Conservation (phyloP, 2,888 invertebrate species). For the Athrips mouffetella region DNA sequence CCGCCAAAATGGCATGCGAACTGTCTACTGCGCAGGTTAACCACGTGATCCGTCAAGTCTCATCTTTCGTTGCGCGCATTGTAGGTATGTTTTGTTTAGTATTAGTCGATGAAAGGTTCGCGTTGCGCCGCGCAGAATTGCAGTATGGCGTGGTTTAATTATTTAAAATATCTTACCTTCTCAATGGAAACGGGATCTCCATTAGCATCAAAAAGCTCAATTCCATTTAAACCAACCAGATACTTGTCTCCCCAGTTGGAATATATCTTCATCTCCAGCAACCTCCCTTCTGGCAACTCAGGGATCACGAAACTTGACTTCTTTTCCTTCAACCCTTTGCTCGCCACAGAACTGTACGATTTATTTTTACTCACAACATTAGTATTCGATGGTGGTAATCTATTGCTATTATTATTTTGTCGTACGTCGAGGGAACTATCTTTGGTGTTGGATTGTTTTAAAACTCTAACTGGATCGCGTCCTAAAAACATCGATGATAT, state of each 20-base stretch:
- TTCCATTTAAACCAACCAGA: slow-evolving; percentile 87
- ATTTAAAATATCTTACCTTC: slow-evolving; percentile 66
- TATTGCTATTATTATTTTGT: slow-evolving; percentile 27
- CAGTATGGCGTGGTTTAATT: too few species aligned
- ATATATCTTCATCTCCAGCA: slow-evolving; percentile 82
- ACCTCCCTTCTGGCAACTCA: slow-evolving; percentile 84
- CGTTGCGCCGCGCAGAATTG: too few species aligned
- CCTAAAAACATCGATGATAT: slow-evolving; percentile 32
- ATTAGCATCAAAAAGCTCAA: slow-evolving; percentile 83
- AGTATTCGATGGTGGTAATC: slow-evolving; percentile 30
- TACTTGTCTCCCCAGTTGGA: slow-evolving; percentile 89
- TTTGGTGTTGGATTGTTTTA: slow-evolving; percentile 35
- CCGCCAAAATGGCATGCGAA: too few species aligned
- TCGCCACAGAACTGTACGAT: slow-evolving; percentile 42
- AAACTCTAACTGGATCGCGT: slow-evolving; percentile 35
- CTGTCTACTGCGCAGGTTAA: too few species aligned
- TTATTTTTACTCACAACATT: slow-evolving; percentile 42
- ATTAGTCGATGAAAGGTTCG: too few species aligned
- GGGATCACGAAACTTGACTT: slow-evolving; percentile 83
- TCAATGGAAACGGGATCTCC: slow-evolving; percentile 79
- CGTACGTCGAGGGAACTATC: slow-evolving; percentile 32
- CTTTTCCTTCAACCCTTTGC: slow-evolving; percentile 35
- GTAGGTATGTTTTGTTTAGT: too few species aligned
- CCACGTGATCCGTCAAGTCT: too few species aligned
- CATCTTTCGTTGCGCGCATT: too few species aligned